Conservation (phyloP, 1,140 invertebrate genomes). For the Hyles euphorbiae region DNA sequence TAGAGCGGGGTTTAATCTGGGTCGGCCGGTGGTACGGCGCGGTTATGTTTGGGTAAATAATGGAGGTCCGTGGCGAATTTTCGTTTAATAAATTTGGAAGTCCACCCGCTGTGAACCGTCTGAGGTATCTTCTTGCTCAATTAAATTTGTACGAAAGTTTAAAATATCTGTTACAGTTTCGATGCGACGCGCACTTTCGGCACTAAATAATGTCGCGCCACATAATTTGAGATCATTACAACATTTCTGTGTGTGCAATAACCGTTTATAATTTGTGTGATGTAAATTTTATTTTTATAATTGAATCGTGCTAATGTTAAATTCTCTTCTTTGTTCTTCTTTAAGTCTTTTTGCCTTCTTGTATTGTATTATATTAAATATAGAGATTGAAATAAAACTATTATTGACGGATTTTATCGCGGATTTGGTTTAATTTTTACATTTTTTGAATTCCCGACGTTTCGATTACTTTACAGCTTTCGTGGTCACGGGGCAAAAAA, state of each 20-base stretch:
- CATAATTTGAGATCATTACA: constrained; percentile 67
- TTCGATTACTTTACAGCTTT: no score
- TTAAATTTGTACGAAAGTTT: constrained; percentile 68
- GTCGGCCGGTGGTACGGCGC: constrained; percentile 59
- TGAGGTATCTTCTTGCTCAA: constrained; percentile 64
- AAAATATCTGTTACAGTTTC: constrained; percentile 71
- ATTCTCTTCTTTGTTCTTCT: no score
- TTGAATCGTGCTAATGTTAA: no score
- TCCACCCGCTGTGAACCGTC: constrained; percentile 59
- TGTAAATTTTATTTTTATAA: constrained; percentile 2
- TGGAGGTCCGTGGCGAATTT: constrained; percentile 59
- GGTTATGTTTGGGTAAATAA: constrained; percentile 65
- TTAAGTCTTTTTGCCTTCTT: no score
- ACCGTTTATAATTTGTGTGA: constrained; percentile 4
- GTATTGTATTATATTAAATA: no score
- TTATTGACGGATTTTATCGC: no score
- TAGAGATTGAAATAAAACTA: no score
- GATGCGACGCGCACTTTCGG: constrained; percentile 56
- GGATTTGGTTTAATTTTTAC: no score
- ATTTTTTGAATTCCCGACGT: no score
- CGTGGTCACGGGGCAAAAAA: no score
- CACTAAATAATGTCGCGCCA: constrained; percentile 61
- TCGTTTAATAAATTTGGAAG: constrained; percentile 64
- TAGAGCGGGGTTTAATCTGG: constrained; percentile 59
- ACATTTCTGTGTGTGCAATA: constrained; percentile 50